A percentile compares a stretch with the other conserved stretches of the same genome.
Evolutionary conservation across 2,113 vertebrate species (phyloP).

Genomic region (Neomonachus schauinslandi): DNA sequence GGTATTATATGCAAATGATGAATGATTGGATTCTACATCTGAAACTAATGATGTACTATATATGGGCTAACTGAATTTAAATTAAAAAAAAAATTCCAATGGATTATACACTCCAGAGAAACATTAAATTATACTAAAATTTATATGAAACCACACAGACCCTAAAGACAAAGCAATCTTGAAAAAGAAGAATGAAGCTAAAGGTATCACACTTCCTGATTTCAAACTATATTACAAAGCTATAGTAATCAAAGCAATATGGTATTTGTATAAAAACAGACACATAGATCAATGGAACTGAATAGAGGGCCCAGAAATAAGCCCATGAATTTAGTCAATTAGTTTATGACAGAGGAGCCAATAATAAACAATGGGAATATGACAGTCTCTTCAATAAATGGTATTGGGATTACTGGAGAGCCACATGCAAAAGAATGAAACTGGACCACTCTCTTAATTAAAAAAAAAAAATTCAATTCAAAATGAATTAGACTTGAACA

Average conservation of each 20-base stretch:
- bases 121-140: not conserved
- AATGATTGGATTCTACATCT: too few relatives aligned
- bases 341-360: not conserved
- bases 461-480: not conserved
- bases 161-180: not conserved
- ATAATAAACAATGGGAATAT: not conserved
- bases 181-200: not conserved
- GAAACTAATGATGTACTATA: too few relatives aligned
- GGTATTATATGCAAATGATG: too few relatives aligned
- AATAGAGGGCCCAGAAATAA: not conserved
- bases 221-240: not conserved
- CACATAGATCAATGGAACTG: not conserved
- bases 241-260: not conserved
- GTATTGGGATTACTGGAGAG: not conserved
- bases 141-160: not conserved
- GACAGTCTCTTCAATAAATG: not conserved
- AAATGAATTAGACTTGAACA: not conserved
- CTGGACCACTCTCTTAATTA: not conserved
- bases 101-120: not conserved
- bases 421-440: not conserved
- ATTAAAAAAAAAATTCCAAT: too few relatives aligned
- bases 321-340: not conserved
- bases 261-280: not conserved
- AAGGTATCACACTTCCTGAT: not conserved
- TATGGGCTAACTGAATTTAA: too few relatives aligned